Evolutionary conservation across 2,797 vertebrate genomes (phyloP).

Genomic region (Melanotaenia boesemani): DNA sequence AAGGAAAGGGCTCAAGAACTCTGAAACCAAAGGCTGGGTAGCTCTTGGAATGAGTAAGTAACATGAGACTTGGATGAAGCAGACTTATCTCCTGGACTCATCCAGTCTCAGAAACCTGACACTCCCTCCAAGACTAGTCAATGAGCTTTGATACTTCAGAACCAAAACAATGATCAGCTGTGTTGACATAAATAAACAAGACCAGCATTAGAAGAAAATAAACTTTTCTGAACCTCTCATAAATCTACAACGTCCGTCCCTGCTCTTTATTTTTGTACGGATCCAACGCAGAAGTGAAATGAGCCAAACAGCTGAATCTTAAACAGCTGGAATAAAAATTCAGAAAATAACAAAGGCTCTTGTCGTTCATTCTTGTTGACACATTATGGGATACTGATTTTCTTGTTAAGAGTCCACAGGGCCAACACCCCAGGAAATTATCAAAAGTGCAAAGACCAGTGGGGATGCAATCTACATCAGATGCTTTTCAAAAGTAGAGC

Average conservation of each 20-base stretch:
- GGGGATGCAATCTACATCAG: constrained; percentile 13
- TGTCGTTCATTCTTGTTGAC: constrained; percentile 30
- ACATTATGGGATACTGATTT: constrained; percentile 8
- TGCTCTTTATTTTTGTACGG: neutral
- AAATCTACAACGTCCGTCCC: neutral
- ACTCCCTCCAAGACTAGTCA: constrained; percentile 8
- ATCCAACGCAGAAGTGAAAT: neutral
- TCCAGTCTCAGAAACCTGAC: constrained; percentile 52
- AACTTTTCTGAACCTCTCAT: neutral
- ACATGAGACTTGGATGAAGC: constrained; percentile 54
- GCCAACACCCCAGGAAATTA: constrained; percentile 33
- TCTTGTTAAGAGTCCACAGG: constrained; percentile 13
- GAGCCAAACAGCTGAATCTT: neutral
- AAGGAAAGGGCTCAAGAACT: constrained; percentile 7
- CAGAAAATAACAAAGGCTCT: constrained; percentile 20
- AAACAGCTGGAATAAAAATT: constrained; percentile 8
- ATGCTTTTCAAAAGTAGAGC: constrained; percentile 20
- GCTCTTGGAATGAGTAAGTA: constrained; percentile 35
- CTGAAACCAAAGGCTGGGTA: constrained; percentile 23
- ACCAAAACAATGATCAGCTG: constrained; percentile 10
- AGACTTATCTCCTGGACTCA: constrained; percentile 45
- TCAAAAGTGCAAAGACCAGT: constrained; percentile 11
- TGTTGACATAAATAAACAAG: neutral
- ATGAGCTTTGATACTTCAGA: constrained; percentile 15
- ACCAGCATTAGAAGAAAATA: neutral